Evolutionary conservation across 2,888 invertebrate genomes (phyloP).

Genomic region (Lymantria monacha): DNA sequence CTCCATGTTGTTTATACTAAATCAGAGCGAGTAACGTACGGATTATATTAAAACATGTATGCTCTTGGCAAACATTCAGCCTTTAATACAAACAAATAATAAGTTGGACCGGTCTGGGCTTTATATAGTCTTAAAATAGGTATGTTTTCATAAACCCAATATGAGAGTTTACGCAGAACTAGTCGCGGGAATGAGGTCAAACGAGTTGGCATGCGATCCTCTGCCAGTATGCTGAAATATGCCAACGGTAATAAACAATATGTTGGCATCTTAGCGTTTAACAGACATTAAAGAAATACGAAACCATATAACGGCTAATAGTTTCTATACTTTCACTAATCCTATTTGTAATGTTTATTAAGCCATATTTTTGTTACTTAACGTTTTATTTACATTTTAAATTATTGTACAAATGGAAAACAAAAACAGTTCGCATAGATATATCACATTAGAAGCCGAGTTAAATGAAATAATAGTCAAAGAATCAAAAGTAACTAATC

Average conservation of each 20-base stretch:
- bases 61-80: slow-evolving; percentile 68
- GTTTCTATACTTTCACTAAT: slow-evolving; percentile 6
- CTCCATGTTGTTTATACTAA: slow-evolving; percentile 52
- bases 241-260: slow-evolving; percentile 60
- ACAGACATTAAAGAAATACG: slow-evolving; percentile 26
- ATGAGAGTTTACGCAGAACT: slow-evolving; percentile 75
- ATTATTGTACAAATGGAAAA: too few relatives aligned
- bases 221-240: slow-evolving; percentile 56
- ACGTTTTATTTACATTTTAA: too few relatives aligned
- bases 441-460: too few relatives aligned
- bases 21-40: slow-evolving; percentile 43
- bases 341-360: neutral
- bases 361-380: neutral
- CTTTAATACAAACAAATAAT: slow-evolving; percentile 72
- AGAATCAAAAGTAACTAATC: too few relatives aligned
- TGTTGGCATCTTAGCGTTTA: slow-evolving; percentile 45
- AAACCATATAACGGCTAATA: slow-evolving; percentile 16
- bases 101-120: slow-evolving; percentile 61
- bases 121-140: slow-evolving; percentile 70
- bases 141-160: slow-evolving; percentile 75
- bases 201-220: slow-evolving; percentile 71
- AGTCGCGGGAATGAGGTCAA: slow-evolving; percentile 75
- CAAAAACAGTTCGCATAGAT: neutral
- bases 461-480: too few relatives aligned
- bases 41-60: slow-evolving; percentile 54